These are phyloP conservation scores for Rhinolophus sinicus DNA, from an alignment of 2,113 vertebrate species.

Conservation along the genomic window DNA sequence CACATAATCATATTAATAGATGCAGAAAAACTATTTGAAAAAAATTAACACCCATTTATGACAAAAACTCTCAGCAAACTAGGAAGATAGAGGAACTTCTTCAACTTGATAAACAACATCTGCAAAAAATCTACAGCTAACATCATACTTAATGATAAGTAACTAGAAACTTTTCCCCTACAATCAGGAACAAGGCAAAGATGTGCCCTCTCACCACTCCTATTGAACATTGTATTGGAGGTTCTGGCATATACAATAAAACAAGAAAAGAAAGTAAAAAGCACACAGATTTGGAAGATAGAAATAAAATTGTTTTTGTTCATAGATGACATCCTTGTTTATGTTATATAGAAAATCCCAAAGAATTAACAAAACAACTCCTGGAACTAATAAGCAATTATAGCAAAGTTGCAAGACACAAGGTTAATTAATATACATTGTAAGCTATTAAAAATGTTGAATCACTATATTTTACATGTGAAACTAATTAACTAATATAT, in stretches of 20 bases:
- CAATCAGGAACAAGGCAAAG: neutral
- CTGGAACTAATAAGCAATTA: neutral
- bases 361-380: neutral
- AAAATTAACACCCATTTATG: neutral
- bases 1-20: neutral
- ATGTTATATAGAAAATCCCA: neutral
- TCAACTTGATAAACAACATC: neutral
- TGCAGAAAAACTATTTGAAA: neutral
- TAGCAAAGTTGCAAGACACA: neutral
- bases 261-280: conserved; percentile 8
- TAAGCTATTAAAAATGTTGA: neutral
- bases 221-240: neutral
- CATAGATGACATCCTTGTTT: neutral
- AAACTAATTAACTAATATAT: neutral
- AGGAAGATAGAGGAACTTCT: neutral
- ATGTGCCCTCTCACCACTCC: neutral
- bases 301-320: neutral
- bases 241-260: neutral
- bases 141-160: neutral
- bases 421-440: neutral
- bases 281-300: neutral
- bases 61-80: neutral
- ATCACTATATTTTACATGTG: neutral
- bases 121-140: neutral
- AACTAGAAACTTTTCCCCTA: neutral